These are phyloP conservation scores for Zaprionus capensis DNA, from an alignment of 1,140 invertebrate genomes.

Conservation along the genomic window DNA sequence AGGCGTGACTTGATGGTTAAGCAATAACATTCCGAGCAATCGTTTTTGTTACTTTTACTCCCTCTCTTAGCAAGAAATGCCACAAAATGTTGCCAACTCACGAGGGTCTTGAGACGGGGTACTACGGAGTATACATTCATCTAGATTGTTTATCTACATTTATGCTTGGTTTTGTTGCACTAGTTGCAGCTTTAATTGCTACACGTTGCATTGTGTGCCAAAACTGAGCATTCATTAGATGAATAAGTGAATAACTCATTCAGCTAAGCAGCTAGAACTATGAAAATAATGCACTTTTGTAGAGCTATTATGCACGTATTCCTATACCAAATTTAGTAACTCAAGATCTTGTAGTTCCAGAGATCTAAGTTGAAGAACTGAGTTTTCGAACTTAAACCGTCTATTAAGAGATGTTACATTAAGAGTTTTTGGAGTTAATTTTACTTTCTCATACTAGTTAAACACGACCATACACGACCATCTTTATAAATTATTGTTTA, in stretches of 20 bases:
- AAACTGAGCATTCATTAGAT: background rate
- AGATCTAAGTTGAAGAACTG: background rate
- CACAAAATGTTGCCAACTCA: background rate
- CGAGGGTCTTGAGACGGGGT: background rate
- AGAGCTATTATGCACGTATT: background rate
- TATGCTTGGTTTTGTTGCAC: background rate
- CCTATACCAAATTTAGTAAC: background rate
- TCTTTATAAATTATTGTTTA: background rate
- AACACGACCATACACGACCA: no score
- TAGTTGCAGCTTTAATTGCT: slow-evolving; percentile 1
- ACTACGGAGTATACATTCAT: background rate
- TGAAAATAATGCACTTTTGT: background rate
- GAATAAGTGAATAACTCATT: background rate
- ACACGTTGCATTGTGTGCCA: background rate
- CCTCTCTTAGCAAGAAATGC: background rate
- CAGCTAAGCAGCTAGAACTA: background rate
- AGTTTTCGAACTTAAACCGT: no score
- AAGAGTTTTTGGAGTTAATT: background rate
- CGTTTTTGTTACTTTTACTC: background rate
- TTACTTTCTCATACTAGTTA: background rate
- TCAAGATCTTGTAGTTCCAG: background rate
- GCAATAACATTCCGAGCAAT: slow-evolving; percentile 34
- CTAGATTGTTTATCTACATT: background rate
- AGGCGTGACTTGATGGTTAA: slow-evolving; percentile 74
- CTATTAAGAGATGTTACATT: no score